Conservation (phyloP, 2,888 invertebrate genomes). For the Lordiphosa andalusiaca region DNA sequence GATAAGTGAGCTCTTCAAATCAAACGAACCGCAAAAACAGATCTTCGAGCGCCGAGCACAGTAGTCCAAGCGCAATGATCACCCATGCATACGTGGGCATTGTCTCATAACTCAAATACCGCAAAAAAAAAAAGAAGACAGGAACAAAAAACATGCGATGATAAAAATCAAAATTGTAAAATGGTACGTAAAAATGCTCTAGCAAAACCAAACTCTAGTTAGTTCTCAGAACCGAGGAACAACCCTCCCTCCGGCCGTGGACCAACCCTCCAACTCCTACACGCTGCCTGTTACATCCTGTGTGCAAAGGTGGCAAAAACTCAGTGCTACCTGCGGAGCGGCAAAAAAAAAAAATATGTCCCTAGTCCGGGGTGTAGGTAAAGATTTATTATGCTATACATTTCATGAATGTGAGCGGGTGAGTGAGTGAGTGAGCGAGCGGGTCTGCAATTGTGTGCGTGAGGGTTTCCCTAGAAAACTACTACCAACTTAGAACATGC, state of each 20-base stretch:
- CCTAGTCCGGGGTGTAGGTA: constrained; percentile 51
- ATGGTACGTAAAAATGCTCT: constrained; percentile 65
- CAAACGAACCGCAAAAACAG: constrained; percentile 55
- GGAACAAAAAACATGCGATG: constrained; percentile 34
- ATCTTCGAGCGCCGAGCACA: constrained; percentile 37
- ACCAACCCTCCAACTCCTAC: constrained; percentile 61
- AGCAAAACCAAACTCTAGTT: constrained; percentile 20
- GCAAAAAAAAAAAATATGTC: constrained; percentile 44
- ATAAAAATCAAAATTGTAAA: constrained; percentile 69
- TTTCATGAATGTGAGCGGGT: constrained; percentile 64
- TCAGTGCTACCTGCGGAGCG: constrained; percentile 55
- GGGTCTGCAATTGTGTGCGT: constrained; percentile 28
- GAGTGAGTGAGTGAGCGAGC: constrained; percentile 35
- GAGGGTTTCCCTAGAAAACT: constrained; percentile 73
- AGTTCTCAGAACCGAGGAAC: constrained; percentile 46
- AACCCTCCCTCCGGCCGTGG: constrained; percentile 24
- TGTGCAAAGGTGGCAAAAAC: constrained; percentile 74
- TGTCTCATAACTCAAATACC: constrained; percentile 65
- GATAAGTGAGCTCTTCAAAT: constrained; percentile 49
- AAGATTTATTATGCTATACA: constrained; percentile 75
- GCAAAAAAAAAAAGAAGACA: constrained; percentile 45
- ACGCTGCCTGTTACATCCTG: constrained; percentile 64
- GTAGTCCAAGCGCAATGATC: constrained; percentile 61
- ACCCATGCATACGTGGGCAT: constrained; percentile 45
- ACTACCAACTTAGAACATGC: constrained; percentile 31